These are phyloP conservation scores for Orientallactaga sibirica DNA, from an alignment of 2,797 vertebrate species.

Conservation along the genomic window DNA sequence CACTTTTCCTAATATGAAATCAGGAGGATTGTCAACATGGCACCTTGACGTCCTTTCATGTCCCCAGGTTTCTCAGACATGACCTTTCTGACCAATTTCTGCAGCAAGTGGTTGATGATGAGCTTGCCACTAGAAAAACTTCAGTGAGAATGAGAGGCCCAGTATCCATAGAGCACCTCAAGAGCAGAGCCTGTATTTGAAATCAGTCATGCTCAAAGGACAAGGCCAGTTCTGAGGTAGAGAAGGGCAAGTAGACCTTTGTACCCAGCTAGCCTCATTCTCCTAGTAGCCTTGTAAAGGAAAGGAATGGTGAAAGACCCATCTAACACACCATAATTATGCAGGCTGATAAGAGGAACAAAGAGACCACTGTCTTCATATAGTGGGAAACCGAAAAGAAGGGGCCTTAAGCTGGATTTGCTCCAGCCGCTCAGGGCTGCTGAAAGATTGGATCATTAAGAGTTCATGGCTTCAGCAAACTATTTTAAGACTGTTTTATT, in stretches of 20 bases:
- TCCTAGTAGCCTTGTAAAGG: slow-evolving; percentile 12
- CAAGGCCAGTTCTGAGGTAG: background rate
- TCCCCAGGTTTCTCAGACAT: background rate
- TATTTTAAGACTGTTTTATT: slow-evolving; percentile 86
- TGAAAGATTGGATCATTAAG: slow-evolving; percentile 87
- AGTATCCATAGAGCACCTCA: background rate
- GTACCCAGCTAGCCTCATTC: slow-evolving; percentile 6
- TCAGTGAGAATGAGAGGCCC: background rate
- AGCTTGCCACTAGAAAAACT: background rate
- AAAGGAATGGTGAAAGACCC: slow-evolving; percentile 71
- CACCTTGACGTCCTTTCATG: slow-evolving; percentile 7
- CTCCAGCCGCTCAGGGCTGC: slow-evolving; percentile 81
- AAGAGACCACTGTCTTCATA: slow-evolving; percentile 87
- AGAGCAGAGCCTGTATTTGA: slow-evolving; percentile 22
- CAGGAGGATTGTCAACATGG: background rate
- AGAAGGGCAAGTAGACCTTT: slow-evolving; percentile 20
- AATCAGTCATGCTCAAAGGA: slow-evolving; percentile 37
- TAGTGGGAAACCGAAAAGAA: slow-evolving; percentile 81
- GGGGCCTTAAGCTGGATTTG: slow-evolving; percentile 83
- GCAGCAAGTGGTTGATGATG: background rate
- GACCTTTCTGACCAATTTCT: slow-evolving; percentile 24
- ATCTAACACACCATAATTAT: slow-evolving; percentile 86
- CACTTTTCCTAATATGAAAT: slow-evolving; percentile 1
- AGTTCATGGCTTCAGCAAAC: slow-evolving; percentile 83
- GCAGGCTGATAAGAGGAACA: slow-evolving; percentile 87